Evolutionary conservation across 2,797 vertebrate species (phyloP).

Genomic region (Hoplostethus mediterraneus): DNA sequence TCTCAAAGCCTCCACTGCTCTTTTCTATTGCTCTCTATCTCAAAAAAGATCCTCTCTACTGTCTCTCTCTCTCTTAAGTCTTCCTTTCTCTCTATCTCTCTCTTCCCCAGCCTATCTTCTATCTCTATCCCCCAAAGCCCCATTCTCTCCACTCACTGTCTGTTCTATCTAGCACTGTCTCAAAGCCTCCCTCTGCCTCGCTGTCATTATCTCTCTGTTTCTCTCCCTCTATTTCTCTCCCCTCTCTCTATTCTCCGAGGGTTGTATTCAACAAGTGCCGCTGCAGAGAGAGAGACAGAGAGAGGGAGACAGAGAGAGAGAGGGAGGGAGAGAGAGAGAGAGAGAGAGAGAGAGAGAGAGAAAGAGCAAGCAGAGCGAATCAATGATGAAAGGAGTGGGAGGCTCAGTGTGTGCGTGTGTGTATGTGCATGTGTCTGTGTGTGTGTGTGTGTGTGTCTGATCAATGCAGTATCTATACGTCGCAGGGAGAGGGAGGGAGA

Average conservation of each 20-base stretch:
- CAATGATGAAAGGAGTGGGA: slow-evolving; percentile 84
- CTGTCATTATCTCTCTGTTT: slow-evolving; percentile 78
- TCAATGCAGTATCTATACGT: slow-evolving; percentile 89
- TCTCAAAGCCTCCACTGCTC: slow-evolving; percentile 6
- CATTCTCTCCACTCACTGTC: slow-evolving; percentile 73
- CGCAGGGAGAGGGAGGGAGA: slow-evolving; percentile 84
- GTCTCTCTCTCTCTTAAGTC: slow-evolving; percentile 59
- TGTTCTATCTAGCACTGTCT: slow-evolving; percentile 65
- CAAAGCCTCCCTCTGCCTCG: slow-evolving; percentile 76
- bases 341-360: slow-evolving; percentile 36
- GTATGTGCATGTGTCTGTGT: slow-evolving; percentile 22
- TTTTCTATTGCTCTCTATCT: neutral
- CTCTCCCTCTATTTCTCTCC: slow-evolving; percentile 33
- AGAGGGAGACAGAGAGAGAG: slow-evolving; percentile 33
- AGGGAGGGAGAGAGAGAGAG: no score
- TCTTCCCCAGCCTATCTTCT: slow-evolving; percentile 54
- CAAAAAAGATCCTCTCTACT: slow-evolving; percentile 57
- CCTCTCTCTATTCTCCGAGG: slow-evolving; percentile 74
- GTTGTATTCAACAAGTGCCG: slow-evolving; percentile 86
- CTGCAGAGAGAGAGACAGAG: slow-evolving; percentile 70
- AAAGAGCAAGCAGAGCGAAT: slow-evolving; percentile 75
- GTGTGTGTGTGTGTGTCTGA: slow-evolving; percentile 78
- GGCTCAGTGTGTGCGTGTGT: slow-evolving; percentile 60
- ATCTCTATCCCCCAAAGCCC: slow-evolving; percentile 73
- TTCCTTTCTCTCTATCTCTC: slow-evolving; percentile 42